Conservation (phyloP, 1,140 invertebrate species). For the Cardiocondyla obscurior region DNA sequence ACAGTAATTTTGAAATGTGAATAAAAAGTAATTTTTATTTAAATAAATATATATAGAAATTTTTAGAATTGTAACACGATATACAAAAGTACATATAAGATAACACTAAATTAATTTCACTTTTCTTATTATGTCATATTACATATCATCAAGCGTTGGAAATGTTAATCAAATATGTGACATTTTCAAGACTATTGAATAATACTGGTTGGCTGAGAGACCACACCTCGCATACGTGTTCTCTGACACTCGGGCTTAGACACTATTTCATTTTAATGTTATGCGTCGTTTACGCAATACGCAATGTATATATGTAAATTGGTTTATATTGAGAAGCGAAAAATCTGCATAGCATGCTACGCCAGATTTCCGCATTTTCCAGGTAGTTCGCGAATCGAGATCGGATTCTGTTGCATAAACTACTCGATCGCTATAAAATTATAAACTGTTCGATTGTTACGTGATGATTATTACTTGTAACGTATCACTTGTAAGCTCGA, state of each 20-base stretch:
- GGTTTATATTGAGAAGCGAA: constrained; percentile 28
- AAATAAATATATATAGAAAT: too few species aligned
- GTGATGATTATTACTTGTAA: constrained; percentile 13
- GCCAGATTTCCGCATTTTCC: constrained; percentile 34
- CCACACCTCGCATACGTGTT: background rate
- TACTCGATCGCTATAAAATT: too few species aligned
- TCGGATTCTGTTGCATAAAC: constrained; percentile 32
- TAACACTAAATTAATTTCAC: background rate
- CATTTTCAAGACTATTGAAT: constrained; percentile 8
- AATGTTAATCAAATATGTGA: constrained; percentile 1
- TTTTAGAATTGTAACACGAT: too few species aligned
- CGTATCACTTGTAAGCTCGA: background rate
- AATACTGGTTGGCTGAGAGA: background rate
- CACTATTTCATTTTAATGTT: constrained; percentile 18
- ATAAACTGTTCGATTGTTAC: constrained; percentile 3
- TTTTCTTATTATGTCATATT: too few species aligned
- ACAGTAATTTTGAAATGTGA: too few species aligned
- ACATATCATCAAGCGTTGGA: background rate
- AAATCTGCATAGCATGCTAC: constrained; percentile 20
- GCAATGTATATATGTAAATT: constrained; percentile 21
- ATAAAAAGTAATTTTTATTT: too few species aligned
- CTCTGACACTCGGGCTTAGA: background rate
- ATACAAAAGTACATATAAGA: background rate
- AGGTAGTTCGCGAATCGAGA: background rate
- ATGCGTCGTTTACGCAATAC: constrained; percentile 29